These are phyloP conservation scores for Xiphophorus birchmanni DNA, from an alignment of 2,797 vertebrate genomes.

Conservation along the genomic window DNA sequence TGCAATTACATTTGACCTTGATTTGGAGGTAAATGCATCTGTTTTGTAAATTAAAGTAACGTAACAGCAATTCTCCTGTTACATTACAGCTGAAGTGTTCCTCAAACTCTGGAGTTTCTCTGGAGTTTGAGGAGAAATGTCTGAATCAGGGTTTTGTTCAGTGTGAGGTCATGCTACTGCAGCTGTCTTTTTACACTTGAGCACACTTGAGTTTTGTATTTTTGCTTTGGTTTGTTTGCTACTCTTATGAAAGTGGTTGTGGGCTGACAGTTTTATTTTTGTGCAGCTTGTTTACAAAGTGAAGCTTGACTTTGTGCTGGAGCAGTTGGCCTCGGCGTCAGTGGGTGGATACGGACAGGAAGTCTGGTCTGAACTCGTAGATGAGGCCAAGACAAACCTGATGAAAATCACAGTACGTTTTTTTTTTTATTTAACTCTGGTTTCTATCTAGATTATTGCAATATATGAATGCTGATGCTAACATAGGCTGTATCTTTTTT, in stretches of 20 bases:
- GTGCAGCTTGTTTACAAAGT: slow-evolving; percentile 95
- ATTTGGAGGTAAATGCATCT: slow-evolving; percentile 86
- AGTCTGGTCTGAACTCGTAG: slow-evolving; percentile 84
- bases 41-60: background rate
- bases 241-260: background rate
- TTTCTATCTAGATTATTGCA: background rate
- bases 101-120: slow-evolving; percentile 31
- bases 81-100: no score
- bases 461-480: background rate
- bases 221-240: background rate
- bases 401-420: slow-evolving; percentile 89
- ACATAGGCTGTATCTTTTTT: background rate
- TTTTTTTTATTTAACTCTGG: background rate
- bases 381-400: slow-evolving; percentile 90
- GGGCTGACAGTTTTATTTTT: slow-evolving; percentile 11
- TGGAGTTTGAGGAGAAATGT: slow-evolving; percentile 81
- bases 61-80: background rate
- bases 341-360: slow-evolving; percentile 71
- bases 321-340: slow-evolving; percentile 89
- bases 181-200: background rate
- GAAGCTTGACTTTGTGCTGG: slow-evolving; percentile 90
- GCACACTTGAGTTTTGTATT: background rate
- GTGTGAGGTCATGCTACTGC: background rate
- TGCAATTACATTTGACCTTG: slow-evolving; percentile 91
- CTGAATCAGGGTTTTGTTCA: slow-evolving; percentile 51